Evolutionary conservation across 2,797 vertebrate species (phyloP).

Genomic region (Centropyge bicolor): DNA sequence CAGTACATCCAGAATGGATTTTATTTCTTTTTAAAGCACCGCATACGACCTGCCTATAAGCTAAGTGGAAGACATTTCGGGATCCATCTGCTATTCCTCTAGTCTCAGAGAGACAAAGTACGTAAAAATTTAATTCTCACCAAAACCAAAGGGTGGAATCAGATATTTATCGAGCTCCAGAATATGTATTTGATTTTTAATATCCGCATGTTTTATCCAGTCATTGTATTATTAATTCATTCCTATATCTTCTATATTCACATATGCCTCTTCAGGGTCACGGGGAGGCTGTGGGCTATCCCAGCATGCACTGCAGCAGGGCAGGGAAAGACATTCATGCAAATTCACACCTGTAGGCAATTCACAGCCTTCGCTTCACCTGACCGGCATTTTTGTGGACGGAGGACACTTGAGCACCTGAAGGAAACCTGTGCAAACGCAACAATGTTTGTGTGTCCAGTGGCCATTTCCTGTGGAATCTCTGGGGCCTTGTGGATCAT

Average conservation of each 20-base stretch:
- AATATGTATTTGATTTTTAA: constrained; percentile 42
- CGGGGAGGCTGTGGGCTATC: constrained; percentile 18
- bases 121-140: constrained; percentile 6
- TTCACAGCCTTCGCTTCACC: constrained; percentile 41
- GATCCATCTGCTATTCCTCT: background rate
- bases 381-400: constrained; percentile 33
- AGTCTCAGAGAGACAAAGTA: constrained; percentile 15
- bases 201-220: constrained; percentile 40
- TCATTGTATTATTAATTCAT: constrained; percentile 56
- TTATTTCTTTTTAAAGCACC: constrained; percentile 2
- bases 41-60: background rate
- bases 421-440: constrained; percentile 13
- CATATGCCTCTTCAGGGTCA: constrained; percentile 53
- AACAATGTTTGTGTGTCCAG: background rate
- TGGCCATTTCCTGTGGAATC: constrained; percentile 26
- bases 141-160: constrained; percentile 15
- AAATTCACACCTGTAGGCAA: constrained; percentile 40
- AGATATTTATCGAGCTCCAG: constrained; percentile 19
- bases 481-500: constrained; percentile 26
- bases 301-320: constrained; percentile 19
- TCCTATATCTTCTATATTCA: constrained; percentile 52
- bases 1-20: background rate
- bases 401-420: constrained; percentile 2
- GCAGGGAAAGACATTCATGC: constrained; percentile 32
- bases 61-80: constrained; percentile 2